Percentiles rank a stretch among this genome's conserved stretches.
phyloP scores from a whole-genome alignment of 2,888 invertebrate genomes.

The Meliscaeva auricollis region DNA sequence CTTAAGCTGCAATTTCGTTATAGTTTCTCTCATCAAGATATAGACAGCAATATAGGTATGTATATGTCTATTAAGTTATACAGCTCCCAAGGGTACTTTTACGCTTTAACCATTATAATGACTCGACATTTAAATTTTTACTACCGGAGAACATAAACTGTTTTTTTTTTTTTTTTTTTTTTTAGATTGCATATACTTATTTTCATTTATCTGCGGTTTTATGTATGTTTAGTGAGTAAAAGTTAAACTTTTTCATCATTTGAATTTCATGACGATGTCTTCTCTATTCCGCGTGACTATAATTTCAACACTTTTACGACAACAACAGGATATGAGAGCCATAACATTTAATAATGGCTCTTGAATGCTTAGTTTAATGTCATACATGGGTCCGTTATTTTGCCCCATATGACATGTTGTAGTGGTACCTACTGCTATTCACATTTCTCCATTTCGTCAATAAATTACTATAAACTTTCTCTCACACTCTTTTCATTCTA shows the following conservation, averaged over 20 bases:
- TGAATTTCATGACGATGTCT: not conserved
- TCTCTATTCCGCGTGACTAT: not conserved
- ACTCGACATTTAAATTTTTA: constrained; percentile 53
- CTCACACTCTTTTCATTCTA: not conserved
- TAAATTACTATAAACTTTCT: constrained; percentile 59
- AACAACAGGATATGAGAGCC: constrained; percentile 66
- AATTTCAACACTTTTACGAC: constrained; percentile 56
- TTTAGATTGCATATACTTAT: not conserved
- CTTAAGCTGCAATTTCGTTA: constrained; percentile 42
- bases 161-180: not conserved
- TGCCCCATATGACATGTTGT: constrained; percentile 5
- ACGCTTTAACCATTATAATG: constrained; percentile 25
- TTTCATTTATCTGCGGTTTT: constrained; percentile 35
- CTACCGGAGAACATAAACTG: constrained; percentile 50
- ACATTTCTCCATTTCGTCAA: constrained; percentile 19
- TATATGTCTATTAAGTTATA: not conserved
- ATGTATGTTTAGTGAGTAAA: constrained; percentile 29
- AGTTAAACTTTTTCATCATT: constrained; percentile 13
- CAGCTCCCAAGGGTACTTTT: constrained; percentile 1
- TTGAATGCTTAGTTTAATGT: constrained; percentile 36
- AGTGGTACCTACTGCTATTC: not conserved
- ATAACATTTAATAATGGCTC: constrained; percentile 49
- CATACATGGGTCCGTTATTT: constrained; percentile 39
- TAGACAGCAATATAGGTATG: not conserved
- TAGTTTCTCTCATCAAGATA: constrained; percentile 38